A percentile compares a stretch with the other conserved stretches of the same genome.
Evolutionary conservation across 1,140 invertebrate genomes (phyloP).

Genomic region (Phymastichus coffea): DNA sequence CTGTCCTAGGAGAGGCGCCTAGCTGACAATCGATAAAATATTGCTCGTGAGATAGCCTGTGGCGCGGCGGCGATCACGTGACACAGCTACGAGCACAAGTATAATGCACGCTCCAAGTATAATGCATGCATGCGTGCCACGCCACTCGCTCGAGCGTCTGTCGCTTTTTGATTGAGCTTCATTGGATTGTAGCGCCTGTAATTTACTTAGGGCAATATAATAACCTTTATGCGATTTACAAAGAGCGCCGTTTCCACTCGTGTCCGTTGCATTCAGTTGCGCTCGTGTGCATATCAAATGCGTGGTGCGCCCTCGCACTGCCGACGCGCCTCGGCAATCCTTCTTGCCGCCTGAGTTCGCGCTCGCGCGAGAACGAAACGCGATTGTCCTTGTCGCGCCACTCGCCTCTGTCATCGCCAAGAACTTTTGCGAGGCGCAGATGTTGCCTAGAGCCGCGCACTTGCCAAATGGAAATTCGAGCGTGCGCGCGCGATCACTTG

Average conservation of each 20-base stretch:
- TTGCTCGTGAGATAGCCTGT: too few species aligned
- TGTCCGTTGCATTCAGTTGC: neutral
- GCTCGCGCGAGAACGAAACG: neutral
- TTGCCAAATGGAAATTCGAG: too few species aligned
- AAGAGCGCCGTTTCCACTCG: neutral
- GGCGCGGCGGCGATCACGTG: too few species aligned
- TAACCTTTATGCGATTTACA: constrained; percentile 15
- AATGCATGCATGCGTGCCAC: neutral
- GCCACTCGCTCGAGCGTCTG: neutral
- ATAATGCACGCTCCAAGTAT: too few species aligned
- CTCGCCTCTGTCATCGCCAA: neutral
- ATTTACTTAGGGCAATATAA: constrained; percentile 16
- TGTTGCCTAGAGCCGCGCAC: too few species aligned
- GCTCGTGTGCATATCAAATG: constrained; percentile 4
- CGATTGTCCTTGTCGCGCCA: neutral
- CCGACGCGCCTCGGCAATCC: neutral
- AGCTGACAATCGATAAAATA: too few species aligned
- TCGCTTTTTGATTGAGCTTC: constrained; percentile 14
- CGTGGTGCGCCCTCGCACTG: neutral
- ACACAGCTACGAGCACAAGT: too few species aligned
- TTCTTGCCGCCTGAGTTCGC: too few species aligned
- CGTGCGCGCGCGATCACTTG: too few species aligned
- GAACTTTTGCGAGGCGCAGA: too few species aligned
- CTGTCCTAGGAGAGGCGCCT: too few species aligned
- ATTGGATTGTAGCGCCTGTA: constrained; percentile 13